Conservation (phyloP, 1,140 invertebrate genomes). For the Drosophila ogumai region DNA sequence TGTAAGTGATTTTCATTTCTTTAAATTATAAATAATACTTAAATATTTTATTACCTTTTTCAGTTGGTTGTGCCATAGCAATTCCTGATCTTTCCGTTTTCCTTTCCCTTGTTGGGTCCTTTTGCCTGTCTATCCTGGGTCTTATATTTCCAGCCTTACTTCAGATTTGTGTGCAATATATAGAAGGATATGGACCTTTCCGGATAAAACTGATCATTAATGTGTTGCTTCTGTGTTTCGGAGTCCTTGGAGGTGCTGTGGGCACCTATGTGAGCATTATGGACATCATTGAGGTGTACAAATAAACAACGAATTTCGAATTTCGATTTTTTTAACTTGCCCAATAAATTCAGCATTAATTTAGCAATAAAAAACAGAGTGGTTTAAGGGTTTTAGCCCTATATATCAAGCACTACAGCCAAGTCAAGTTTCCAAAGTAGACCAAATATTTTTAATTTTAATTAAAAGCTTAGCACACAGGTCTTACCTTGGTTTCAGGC, state of each 20-base stretch:
- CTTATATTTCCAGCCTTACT: constrained; percentile 97
- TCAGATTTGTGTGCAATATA: constrained; percentile 77
- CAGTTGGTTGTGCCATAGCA: constrained; percentile 91
- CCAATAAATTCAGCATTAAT: constrained; percentile 24
- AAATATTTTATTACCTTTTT: constrained; percentile 21
- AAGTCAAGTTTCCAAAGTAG: constrained; percentile 40
- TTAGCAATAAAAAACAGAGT: not conserved
- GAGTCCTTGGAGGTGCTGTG: constrained; percentile 88
- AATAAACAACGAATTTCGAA: constrained; percentile 21
- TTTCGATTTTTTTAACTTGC: not conserved
- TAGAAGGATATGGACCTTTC: constrained; percentile 81
- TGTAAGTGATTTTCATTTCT: constrained; percentile 87
- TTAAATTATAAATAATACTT: not conserved
- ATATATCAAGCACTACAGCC: not conserved
- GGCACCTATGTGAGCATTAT: constrained; percentile 89
- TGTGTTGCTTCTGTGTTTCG: constrained; percentile 87
- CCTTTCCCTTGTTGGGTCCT: constrained; percentile 95
- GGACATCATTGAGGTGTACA: constrained; percentile 86
- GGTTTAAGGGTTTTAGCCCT: not conserved
- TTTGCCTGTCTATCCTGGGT: constrained; percentile 95
- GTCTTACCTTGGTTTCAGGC: constrained; percentile 5
- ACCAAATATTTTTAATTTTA: constrained; percentile 71
- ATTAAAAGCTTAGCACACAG: constrained; percentile 68
- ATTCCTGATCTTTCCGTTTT: constrained; percentile 95
- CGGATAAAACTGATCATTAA: constrained; percentile 87